Evolutionary conservation across 2,888 invertebrate species (phyloP), one percentile per base, ranked within the genome.

Genomic region (Meandrusa payeni): DNA sequence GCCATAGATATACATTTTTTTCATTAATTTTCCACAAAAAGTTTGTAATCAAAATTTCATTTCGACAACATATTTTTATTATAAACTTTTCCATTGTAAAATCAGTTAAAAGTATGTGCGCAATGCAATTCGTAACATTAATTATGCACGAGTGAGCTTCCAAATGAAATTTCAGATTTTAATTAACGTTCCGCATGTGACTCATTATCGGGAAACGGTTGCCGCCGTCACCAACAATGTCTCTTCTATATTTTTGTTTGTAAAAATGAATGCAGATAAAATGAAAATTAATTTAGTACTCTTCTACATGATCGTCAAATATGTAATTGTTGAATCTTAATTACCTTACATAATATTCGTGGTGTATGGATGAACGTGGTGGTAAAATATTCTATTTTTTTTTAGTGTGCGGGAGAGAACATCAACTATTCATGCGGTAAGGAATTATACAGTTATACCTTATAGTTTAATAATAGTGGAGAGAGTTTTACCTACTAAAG

Each of bases 361-460:
- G n/a, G 5, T 43, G 11, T 7, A 7, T 23, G n/a, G 5, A 23
- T 5, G n/a, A n/a, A n/a, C n/a, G n/a, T 23, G n/a, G 5, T n/a
- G n/a, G 17, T 5, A 19, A 17, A 7, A 22, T 26, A 19, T 24
- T 24, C 10, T 22, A 27, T 9, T 20, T 40, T 48, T 51, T 41
- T 52, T 17, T 56, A 77, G 78, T 61, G 55, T 33, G 26, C 60
- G 29, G 70, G 62, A 32, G 52, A 59, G 48, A 61, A 51, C 26
- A 19, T 59, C 13, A 70, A 75, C 40, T 24, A 36, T 22, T 67
- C 76, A 17, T 81, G 81, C 52, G 78, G 81, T 77, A 69, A 70
- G 72, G 55, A 19, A 19, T 19, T 12, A 37, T 1, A 23, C 17
- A n/a, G n/a, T n/a, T n/a, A n/a, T n/a, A n/a, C n/a, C n/a, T n/a